Base-by-base conservation (phyloP, 2,888 invertebrate species). In the Agrochola lychnidis region DNA sequence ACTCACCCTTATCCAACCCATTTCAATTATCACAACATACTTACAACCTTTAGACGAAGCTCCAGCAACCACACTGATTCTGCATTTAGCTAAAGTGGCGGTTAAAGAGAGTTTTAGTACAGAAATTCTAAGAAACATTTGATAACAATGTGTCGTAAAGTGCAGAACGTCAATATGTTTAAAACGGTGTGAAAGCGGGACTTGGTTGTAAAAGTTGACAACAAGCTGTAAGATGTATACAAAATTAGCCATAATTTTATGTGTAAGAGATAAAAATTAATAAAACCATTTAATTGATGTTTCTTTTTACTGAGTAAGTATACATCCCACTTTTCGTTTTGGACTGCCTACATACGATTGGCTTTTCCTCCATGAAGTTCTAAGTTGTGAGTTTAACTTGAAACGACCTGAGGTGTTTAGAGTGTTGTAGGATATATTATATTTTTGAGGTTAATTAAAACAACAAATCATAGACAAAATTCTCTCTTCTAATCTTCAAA, bases 61-160 rank as follows among this genome's bases (percentile, higher is more conserved):
- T 59, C 16, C 0, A 14, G 5, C 14, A 57, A 25, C 63, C 63
- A 42, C 51, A 63, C n/a, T 19, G 25, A 22, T 40, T 59, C 25
- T 53, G 30, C 48, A 82, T 69, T 57, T 59, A 22, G 45, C 61
- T 53, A n/a, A 78, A 42, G 62, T 70, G n/a, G 16, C 16, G 63
- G 70, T 61, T 51, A 36, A 36, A 73, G 42, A 36, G 25, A 69
- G 36, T 48, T 64, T 9, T 40, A 59, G 36, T 30, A n/a, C 66
- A 73, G 71, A 66, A 76, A 76, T 79, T 76, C 86, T 70, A 42
- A 67, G 83, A 80, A 78, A 19, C 69, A 56, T 84, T 62, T 70
- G 45, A 66, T 51, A 73, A 88, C 87, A 87, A 87, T 88, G 68
- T 73, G 75, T 79, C 87, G 73, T 87, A 87, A 87, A 87, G 36